A percentile compares a stretch with the other conserved stretches of the same genome.
Conservation (phyloP, 1,140 invertebrate genomes). For the Neotoxoptera formosana region DNA sequence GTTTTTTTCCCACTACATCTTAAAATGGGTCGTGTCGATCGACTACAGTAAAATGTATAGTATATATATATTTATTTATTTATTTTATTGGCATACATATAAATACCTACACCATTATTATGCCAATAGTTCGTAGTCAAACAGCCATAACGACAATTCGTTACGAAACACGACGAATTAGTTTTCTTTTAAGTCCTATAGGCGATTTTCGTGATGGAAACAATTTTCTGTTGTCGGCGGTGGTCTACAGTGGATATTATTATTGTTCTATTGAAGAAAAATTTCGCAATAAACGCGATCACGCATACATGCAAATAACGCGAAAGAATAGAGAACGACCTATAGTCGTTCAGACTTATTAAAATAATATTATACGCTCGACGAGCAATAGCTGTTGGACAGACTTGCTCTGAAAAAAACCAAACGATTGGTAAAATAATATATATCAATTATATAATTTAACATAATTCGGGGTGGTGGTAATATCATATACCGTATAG, state of each 20-base stretch:
- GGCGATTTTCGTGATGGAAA: not conserved
- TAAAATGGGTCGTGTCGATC: not conserved
- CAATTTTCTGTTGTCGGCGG: not conserved
- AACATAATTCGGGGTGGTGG: not conserved
- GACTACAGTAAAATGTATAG: not conserved
- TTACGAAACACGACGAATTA: conserved; percentile 23
- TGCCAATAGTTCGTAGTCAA: conserved; percentile 9
- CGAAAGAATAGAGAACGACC: not conserved
- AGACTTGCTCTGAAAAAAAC: not conserved
- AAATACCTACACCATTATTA: not conserved
- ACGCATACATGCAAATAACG: not conserved
- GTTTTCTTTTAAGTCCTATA: conserved; percentile 2
- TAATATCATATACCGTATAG: not conserved
- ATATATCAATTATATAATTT: not conserved
- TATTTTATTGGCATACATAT: conserved; percentile 3
- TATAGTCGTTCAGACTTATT: not conserved
- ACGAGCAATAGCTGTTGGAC: not conserved
- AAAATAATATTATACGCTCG: not conserved
- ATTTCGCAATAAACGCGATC: not conserved
- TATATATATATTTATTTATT: not conserved
- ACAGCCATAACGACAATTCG: conserved; percentile 12
- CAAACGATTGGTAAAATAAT: not conserved
- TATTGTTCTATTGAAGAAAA: not conserved
- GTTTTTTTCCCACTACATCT: not conserved
- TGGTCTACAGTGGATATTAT: not conserved